Base-by-base conservation (phyloP, 1,140 invertebrate genomes). In the Drosophila takahashii region DNA sequence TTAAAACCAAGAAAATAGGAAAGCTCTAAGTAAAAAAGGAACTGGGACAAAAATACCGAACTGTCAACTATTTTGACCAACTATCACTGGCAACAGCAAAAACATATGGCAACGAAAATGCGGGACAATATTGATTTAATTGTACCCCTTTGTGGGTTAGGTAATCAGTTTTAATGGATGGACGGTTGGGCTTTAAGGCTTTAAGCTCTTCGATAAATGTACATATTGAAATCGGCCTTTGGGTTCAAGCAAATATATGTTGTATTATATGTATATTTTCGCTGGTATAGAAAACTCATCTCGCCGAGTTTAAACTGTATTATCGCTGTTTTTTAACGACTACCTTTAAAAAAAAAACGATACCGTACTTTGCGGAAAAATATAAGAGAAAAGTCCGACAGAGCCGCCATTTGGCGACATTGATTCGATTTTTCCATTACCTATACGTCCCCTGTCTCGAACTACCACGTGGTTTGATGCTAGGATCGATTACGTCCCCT, bases 381-480 rank as follows among this genome's bases (percentile, higher is more conserved):
- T 10, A 22, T n/a, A 27, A n/a, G 5, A 27, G 7, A 47, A 29
- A 27, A 27, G 26, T 13, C 13, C 9, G 11, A n/a, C 8, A 10
- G 51, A 48, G 5, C 13, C 16, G 13, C 29, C 36, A 29, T 52
- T 42, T 47, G 32, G 34, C 34, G 18, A 18, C 42, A 16, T 16
- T 18, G 9, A 26, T 70, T 70, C 66, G 34, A 69, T 69, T 70
- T 70, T 69, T 56, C 16, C 32, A 69, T 50, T 62, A 69, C 61
- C 47, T 70, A 39, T 47, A 39, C 10, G n/a, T 66, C 47, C 22
- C 29, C 13, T 11, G 29, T 9, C 22, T 29, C 37, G 2, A n/a
- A 22, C 27, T 50, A 32, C 47, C 66, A 70, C 64, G 66, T 70
- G 66, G 26, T 47, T 9, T 66, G 10, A 3, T 15, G 8, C 34